Evolutionary conservation across 2,113 vertebrate genomes (phyloP), one percentile per base, ranked within the genome.

Genomic region (Pomatostomus ruficeps): DNA sequence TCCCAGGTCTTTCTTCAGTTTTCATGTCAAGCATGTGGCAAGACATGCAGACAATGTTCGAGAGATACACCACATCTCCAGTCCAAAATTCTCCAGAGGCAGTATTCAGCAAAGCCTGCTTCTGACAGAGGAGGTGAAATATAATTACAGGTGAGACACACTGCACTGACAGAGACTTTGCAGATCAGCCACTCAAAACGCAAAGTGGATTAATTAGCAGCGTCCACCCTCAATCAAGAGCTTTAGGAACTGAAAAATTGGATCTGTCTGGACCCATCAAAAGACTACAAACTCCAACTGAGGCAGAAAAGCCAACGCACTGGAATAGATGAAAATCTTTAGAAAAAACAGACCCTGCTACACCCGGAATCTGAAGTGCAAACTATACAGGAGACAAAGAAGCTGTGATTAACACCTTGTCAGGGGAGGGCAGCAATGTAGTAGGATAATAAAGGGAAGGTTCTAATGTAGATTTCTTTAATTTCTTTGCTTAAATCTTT

Each of bases 401-500:
- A 89, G 19, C 12, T 2, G 8, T 23, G 46, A 80, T 66, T 72
- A 76, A 86, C 25, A 52, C 31, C 54, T 88, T 8, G 3, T 46
- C 46, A n/a, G 36, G 46, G 71, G 22, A 68, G 36, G 42, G 23
- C 57, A 90, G 62, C 0, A 2, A 20, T 23, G 67, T 5, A 38
- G 54, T 1, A 76, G 8, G 35, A 70, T 38, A 77, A 67, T 4
- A 35, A 76, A 88, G 11, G 38, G 35, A 92, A 80, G 10, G n/a
- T 20, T 92, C 24, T 42, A 46, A 62, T 58, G 38, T 12, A 33
- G 29, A 66, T 68, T 85, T 85, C 58, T 93, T 86, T 36, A 68
- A 67, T 54, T 85, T 81, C 52, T 93, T 88, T 81, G 31, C 25
- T 65, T 72, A 85, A 71, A 85, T 22, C 36, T 66, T 77, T 71